Base-by-base conservation (phyloP, 2,797 vertebrate species). In the Phaenicophaeus curvirostris region DNA sequence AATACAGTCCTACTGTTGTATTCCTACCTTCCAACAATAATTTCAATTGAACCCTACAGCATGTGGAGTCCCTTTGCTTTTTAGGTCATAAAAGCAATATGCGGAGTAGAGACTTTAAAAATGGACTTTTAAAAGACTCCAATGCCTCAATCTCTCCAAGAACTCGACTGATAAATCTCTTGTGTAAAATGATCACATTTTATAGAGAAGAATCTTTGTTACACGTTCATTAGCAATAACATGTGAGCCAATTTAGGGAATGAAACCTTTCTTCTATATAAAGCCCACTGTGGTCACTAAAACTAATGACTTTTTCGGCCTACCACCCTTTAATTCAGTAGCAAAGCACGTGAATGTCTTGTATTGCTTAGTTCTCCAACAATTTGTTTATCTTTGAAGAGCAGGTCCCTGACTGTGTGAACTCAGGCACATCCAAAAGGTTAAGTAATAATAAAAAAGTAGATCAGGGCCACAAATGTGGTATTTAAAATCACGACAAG, bases 51-150 rank as follows among this genome's bases (percentile, higher is more conserved):
- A 94, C 74, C 90, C 85, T 91, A 92, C 86, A 90, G 66, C 97
- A 96, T 96, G 91, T 73, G 93, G 95, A 95, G 94, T 95, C 89
- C 87, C 85, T 97, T 97, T 97, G 93, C 96, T 97, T 97, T 97
- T 96, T 95, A 97, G 97, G 97, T 96, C 97, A 97, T 96, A 96
- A 97, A 97, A 97, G 96, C 91, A 90, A 77, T 95, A 92, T 83
- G 85, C 94, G 93, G 96, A 96, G 94, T 89, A 84, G 75, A 91
- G 92, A 95, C 74, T 80, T 81, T 71, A 92, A 89, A 74, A 97
- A 88, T 87, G 93, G 96, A 94, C 91, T 97, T 96, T 96, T 96
- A 97, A 96, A 95, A 69, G 94, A 97, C 96, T 91, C 85, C 76
- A 87, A 94, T 94, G 85, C 78, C 79, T 97, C 96, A 59, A 88